Percentiles rank a stretch among this genome's conserved stretches.
Evolutionary conservation across 2,113 vertebrate species (phyloP).

Genomic region (human): GRCh38 chr2:63404001-63404500

Average conservation of each 20-base stretch:
- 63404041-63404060: constrained; percentile 92
- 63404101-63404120: constrained; percentile 80
- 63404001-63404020: constrained; percentile 2
- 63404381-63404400: constrained; percentile 89
- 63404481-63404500: constrained; percentile 85
- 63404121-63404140: constrained; percentile 73
- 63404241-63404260: constrained; percentile 90
- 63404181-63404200: constrained; percentile 86
- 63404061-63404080: constrained; percentile 91
- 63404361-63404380: constrained; percentile 84
- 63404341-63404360: constrained; percentile 88
- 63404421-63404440: constrained; percentile 89
- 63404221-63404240: constrained; percentile 90
- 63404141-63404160: constrained; percentile 86
- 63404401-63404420: constrained; percentile 93
- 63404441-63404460: constrained; percentile 88
- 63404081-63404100: constrained; percentile 90
- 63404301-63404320: constrained; percentile 87
- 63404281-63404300: constrained; percentile 93
- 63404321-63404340: constrained; percentile 92
- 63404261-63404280: constrained; percentile 92
- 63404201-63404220: constrained; percentile 86
- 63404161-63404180: constrained; percentile 89
- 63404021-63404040: constrained; percentile 26
- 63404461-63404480: constrained; percentile 87